These are phyloP conservation scores for Premnoplex brunnescens DNA, from an alignment of 2,797 vertebrate genomes.

Conservation along the genomic window DNA sequence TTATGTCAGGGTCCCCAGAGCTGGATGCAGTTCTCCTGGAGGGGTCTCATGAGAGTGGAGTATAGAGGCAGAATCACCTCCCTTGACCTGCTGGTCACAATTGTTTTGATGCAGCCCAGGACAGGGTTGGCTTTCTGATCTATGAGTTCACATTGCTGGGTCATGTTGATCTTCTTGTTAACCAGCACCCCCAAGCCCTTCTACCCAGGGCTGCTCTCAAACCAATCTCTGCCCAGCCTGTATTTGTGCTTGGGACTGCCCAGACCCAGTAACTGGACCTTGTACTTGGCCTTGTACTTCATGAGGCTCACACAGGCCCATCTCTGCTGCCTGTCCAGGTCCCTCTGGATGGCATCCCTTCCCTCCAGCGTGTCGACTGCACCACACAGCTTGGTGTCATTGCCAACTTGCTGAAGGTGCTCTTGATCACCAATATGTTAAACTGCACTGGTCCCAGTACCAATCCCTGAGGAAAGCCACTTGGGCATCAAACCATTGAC, in stretches of 20 bases:
- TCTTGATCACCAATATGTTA: neutral
- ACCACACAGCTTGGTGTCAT: neutral
- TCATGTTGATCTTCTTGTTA: neutral
- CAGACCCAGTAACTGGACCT: neutral
- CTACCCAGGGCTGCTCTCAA: neutral
- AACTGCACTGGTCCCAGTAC: neutral
- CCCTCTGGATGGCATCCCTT: neutral
- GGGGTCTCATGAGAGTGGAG: neutral
- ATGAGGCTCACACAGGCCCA: neutral
- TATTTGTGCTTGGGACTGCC: neutral
- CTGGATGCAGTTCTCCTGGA: neutral
- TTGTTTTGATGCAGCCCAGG: neutral
- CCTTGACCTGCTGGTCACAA: neutral
- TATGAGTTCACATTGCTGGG: neutral
- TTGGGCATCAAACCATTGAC: neutral
- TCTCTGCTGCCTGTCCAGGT: neutral
- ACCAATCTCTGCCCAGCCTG: neutral
- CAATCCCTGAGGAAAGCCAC: neutral
- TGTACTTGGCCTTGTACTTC: neutral
- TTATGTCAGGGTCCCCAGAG: neutral
- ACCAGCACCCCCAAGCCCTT: neutral
- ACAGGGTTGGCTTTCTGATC: neutral
- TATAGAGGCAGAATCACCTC: neutral
- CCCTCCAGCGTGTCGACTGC: neutral
- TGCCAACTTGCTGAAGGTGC: neutral